These are phyloP conservation scores for Ascidia mentula DNA, from an alignment of 23 tunicate genomes.

Conservation along the genomic window DNA sequence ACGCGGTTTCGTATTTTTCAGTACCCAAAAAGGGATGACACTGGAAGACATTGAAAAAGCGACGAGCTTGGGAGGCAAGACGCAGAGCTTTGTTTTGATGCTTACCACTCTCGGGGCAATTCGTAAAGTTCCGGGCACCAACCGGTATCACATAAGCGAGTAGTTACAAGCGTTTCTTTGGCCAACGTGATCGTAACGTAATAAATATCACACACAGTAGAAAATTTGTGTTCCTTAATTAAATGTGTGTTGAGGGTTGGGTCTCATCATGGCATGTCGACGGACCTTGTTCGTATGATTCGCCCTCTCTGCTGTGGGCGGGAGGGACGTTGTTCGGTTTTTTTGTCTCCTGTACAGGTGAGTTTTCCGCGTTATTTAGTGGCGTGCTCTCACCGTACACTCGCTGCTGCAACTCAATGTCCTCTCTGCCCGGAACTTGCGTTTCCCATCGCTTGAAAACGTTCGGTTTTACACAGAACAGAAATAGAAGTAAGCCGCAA, in stretches of 20 bases:
- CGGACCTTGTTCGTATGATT: background rate
- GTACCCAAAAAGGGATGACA: background rate
- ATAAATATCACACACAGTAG: no score
- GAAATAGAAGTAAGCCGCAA: no score
- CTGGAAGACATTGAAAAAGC: background rate
- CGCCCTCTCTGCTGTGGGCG: background rate
- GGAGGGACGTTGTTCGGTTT: background rate
- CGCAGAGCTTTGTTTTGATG: background rate
- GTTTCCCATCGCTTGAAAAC: no score
- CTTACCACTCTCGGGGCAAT: background rate
- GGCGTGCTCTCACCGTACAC: no score
- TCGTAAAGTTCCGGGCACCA: background rate
- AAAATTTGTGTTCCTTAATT: no score
- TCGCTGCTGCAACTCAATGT: no score
- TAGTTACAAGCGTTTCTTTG: no score
- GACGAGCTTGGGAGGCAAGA: background rate
- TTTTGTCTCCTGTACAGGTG: background rate
- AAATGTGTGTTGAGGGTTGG: no score
- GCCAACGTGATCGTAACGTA: no score
- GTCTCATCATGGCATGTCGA: background rate
- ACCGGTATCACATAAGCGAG: background rate
- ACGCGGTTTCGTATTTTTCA: background rate
- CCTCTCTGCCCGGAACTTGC: no score
- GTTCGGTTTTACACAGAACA: no score
- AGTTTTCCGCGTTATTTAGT: no score